These are phyloP conservation scores for Camponotus floridanus DNA, from an alignment of 1,140 invertebrate genomes.

Conservation along the genomic window DNA sequence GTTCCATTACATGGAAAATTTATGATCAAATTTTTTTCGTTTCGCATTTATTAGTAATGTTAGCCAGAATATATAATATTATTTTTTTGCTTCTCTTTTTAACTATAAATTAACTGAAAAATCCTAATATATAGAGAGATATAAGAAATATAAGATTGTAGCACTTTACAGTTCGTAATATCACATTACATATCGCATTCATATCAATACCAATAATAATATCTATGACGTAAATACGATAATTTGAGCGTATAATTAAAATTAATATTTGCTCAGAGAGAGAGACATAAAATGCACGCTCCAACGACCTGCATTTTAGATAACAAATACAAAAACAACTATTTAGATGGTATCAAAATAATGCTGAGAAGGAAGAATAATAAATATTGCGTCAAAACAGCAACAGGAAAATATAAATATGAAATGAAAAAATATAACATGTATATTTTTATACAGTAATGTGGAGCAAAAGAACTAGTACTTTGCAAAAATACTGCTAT, in stretches of 20 bases:
- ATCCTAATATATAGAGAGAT: background rate
- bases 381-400: background rate
- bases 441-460: background rate
- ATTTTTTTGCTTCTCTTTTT: background rate
- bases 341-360: slow-evolving; percentile 19
- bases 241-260: background rate
- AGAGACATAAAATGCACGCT: background rate
- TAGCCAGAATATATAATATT: background rate
- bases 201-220: slow-evolving; percentile 1
- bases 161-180: background rate
- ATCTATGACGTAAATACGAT: slow-evolving; percentile 32
- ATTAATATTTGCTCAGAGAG: slow-evolving; percentile 3
- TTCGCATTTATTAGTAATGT: background rate
- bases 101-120: background rate
- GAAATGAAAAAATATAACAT: background rate
- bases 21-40: background rate
- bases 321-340: slow-evolving; percentile 29
- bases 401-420: background rate
- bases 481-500: background rate
- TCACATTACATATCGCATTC: background rate
- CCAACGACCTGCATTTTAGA: slow-evolving; percentile 5
- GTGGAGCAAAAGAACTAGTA: background rate
- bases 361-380: background rate
- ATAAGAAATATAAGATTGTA: background rate
- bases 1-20: background rate